These are phyloP conservation scores for Halocaridina rubra DNA, from an alignment of 2,888 invertebrate genomes.

Conservation along the genomic window DNA sequence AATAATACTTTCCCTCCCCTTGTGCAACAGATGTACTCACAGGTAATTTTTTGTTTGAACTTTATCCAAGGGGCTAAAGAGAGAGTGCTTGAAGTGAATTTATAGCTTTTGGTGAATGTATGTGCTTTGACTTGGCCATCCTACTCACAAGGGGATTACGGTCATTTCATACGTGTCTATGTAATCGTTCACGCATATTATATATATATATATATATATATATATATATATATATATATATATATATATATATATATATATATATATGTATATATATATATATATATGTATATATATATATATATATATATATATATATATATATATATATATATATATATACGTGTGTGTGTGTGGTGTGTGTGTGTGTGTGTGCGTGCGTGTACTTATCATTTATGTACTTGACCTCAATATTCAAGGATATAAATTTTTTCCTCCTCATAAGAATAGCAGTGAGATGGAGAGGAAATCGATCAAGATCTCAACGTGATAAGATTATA, in stretches of 20 bases:
- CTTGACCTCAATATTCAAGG: no score
- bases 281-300: constrained; percentile 3
- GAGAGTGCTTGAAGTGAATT: background rate
- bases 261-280: constrained; percentile 13
- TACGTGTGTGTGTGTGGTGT: background rate
- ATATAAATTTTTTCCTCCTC: no score
- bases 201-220: constrained; percentile 33
- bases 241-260: background rate
- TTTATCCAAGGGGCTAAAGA: no score
- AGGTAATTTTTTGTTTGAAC: no score
- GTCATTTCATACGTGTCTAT: no score
- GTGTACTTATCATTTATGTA: background rate
- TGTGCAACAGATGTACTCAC: no score
- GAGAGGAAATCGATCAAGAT: background rate
- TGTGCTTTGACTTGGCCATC: background rate
- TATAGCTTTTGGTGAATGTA: background rate
- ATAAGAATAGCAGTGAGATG: no score
- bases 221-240: background rate
- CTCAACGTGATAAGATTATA: background rate
- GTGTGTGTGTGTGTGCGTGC: background rate
- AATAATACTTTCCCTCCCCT: no score
- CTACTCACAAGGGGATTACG: background rate
- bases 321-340: constrained; percentile 11
- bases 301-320: background rate
- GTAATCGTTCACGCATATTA: no score